phyloP scores from a whole-genome alignment of 1,140 invertebrate species.

The Caenorhabditis elegans region WBcel235 BX284604.4:15045501-15046000 shows the following conservation, averaged over 20 bases:
- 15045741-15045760: constrained; percentile 39
- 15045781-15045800: constrained; percentile 69
- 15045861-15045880: not conserved
- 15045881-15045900: not conserved
- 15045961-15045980: not conserved
- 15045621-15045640: constrained; percentile 65
- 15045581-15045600: constrained; percentile 15
- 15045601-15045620: constrained; percentile 60
- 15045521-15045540: constrained; percentile 55
- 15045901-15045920: constrained; percentile 1
- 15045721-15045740: constrained; percentile 50
- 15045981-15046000: not conserved
- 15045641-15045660: constrained; percentile 59
- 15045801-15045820: not conserved
- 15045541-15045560: constrained; percentile 63
- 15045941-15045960: not conserved
- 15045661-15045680: constrained; percentile 51
- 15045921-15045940: constrained; percentile 10
- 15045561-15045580: constrained; percentile 63
- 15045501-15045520: constrained; percentile 64
- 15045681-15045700: constrained; percentile 58
- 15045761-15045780: constrained; percentile 91
- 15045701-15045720: constrained; percentile 60
- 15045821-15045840: not conserved
- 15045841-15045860: not conserved